A percentile compares a stretch with the other conserved stretches of the same genome.
phyloP scores from a whole-genome alignment of 2,113 vertebrate species.

The Myotis brandtii region DNA sequence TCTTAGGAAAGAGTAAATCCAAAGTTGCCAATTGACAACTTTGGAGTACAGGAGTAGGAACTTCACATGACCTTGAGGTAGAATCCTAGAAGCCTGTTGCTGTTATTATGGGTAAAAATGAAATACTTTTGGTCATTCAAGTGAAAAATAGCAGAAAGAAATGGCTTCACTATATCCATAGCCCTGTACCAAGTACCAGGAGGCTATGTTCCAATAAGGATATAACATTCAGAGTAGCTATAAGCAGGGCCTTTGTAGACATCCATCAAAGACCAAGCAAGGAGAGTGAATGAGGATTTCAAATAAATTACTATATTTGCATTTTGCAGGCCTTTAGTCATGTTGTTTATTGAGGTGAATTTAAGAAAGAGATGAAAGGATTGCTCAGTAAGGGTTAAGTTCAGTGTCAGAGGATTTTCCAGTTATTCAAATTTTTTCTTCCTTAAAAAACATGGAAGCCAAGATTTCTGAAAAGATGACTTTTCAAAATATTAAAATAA shows the following conservation, averaged over 20 bases:
- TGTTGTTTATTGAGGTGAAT: not conserved
- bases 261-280: not conserved
- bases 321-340: not conserved
- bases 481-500: not conserved
- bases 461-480: not conserved
- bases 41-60: not conserved
- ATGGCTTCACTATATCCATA: not conserved
- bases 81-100: not conserved
- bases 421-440: not conserved
- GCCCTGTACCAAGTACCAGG: not conserved
- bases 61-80: conserved; percentile 26
- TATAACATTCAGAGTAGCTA: not conserved
- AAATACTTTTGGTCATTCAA: conserved; percentile 18
- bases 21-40: not conserved
- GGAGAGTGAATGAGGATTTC: not conserved
- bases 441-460: not conserved
- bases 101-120: not conserved
- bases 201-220: not conserved
- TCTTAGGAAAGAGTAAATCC: conserved; percentile 33
- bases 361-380: not conserved
- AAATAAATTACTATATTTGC: not conserved
- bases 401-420: not conserved
- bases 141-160: conserved; percentile 20
- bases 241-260: not conserved
- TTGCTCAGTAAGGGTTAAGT: not conserved